Base-by-base conservation (phyloP, 1,140 invertebrate species). In the Diorhabda elongata region DNA sequence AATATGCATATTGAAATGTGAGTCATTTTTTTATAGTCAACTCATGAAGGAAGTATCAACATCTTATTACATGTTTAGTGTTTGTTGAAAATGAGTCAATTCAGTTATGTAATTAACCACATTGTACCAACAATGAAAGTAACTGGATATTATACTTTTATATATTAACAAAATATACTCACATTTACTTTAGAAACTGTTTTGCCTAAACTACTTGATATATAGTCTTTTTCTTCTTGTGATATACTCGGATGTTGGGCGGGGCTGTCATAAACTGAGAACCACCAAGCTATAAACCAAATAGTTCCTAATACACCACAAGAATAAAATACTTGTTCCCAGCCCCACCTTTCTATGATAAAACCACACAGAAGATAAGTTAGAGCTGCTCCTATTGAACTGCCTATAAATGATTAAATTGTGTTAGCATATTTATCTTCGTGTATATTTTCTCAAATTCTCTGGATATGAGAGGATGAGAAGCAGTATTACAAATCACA, bases 271-370 rank as follows among this genome's bases (percentile, higher is more conserved):
- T 84, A 88, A 0, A 89, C 88, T 0, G 89, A 78, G 8, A 83
- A 81, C 57, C 83, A 80, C 90, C 90, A 92, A 44, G 85, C 83
- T 3, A 84, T 74, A 72, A 86, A 91, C 92, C 92, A 95, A 9
- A 86, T 58, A 1, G 85, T 84, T 2, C 88, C 89, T 3, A 90
- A 72, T 1, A 82, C 70, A 11, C 89, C 90, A 6, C 87, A 88
- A 3, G 87, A 75, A 72, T 93, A 89, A 78, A 94, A 95, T 0
- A 91, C 90, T 61, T 87, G 84, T 64, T 89, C 87, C 93, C 93
- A 95, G 4, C 89, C 89, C 52, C 83, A 85, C 64, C 76, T 81
- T 66, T 85, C 84, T 42, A 88, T 90, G 3, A 92, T 81, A 45
- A 85, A 83, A 5, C 89, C 91, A 71, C 88, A 91, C 41, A 91